Conservation (phyloP, 2,888 invertebrate genomes). For the Vanessa cardui region DNA sequence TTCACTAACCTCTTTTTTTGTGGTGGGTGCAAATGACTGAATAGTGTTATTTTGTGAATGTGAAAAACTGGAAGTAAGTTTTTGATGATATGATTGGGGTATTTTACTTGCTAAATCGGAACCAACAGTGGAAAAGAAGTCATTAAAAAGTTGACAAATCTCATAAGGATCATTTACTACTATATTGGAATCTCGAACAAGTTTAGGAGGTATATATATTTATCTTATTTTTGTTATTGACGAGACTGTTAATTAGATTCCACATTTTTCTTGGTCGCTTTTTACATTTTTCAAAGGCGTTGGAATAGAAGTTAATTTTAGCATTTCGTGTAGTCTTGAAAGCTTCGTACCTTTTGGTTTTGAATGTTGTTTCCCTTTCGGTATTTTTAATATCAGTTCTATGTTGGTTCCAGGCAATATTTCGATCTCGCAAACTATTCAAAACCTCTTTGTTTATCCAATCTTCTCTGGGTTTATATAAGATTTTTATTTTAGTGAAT, state of each 20-base stretch:
- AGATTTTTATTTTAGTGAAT: not conserved
- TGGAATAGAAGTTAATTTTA: not conserved
- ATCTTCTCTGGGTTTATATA: not conserved
- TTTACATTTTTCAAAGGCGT: not conserved
- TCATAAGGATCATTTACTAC: not conserved
- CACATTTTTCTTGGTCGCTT: slow-evolving; percentile 6
- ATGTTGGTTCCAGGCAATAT: not conserved
- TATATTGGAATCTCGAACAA: not conserved
- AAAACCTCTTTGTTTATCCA: not conserved
- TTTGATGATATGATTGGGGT: not conserved
- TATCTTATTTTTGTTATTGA: not conserved
- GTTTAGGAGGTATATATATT: not conserved
- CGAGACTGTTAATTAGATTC: slow-evolving; percentile 10
- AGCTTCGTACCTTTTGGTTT: not conserved
- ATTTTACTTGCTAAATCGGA: not conserved
- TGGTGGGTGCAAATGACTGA: too few species aligned
- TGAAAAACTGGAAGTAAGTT: not conserved
- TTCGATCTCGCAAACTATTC: not conserved
- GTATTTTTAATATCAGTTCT: not conserved
- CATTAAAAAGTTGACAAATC: not conserved
- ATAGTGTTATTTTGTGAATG: not conserved
- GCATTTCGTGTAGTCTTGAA: not conserved
- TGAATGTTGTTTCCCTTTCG: not conserved
- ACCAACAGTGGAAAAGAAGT: not conserved
- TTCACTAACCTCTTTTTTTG: too few species aligned